Conservation (phyloP, 1,140 invertebrate species). For the Fopius arisanus region DNA sequence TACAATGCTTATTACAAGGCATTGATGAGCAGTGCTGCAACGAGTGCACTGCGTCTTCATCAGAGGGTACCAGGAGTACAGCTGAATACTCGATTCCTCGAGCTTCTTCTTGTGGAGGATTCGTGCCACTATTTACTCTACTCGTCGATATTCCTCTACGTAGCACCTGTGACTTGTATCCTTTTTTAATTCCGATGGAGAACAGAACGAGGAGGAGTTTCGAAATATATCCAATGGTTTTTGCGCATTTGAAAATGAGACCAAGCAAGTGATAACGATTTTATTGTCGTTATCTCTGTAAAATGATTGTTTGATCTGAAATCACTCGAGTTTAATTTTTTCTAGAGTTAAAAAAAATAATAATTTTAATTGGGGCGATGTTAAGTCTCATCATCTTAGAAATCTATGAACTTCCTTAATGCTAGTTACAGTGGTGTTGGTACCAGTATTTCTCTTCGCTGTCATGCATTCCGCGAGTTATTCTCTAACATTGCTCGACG, state of each 20-base stretch:
- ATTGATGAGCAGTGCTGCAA: conserved; percentile 89
- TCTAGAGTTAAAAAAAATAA: too few relatives aligned
- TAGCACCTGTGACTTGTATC: conserved; percentile 88
- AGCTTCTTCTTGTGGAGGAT: conserved; percentile 85
- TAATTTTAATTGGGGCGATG: too few relatives aligned
- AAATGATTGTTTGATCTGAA: too few relatives aligned
- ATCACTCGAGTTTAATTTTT: too few relatives aligned
- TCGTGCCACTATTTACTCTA: conserved; percentile 96
- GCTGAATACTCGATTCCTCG: conserved; percentile 82
- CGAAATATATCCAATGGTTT: background rate
- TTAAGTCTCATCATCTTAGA: too few relatives aligned
- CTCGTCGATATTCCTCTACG: conserved; percentile 91
- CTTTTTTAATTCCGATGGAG: conserved; percentile 57
- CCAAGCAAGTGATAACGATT: too few relatives aligned
- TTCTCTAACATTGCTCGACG: conserved; percentile 86
- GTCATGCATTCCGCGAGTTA: conserved; percentile 90
- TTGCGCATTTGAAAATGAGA: too few relatives aligned
- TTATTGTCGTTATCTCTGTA: too few relatives aligned
- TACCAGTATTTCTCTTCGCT: conserved; percentile 90
- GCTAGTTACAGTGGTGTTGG: conserved; percentile 77
- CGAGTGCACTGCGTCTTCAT: conserved; percentile 91
- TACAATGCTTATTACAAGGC: conserved; percentile 90
- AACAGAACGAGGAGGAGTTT: background rate
- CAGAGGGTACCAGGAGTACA: conserved; percentile 87
- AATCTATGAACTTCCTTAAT: conserved; percentile 69